phyloP scores from a whole-genome alignment of 2,888 invertebrate genomes.

The Candidula unifasciata region DNA sequence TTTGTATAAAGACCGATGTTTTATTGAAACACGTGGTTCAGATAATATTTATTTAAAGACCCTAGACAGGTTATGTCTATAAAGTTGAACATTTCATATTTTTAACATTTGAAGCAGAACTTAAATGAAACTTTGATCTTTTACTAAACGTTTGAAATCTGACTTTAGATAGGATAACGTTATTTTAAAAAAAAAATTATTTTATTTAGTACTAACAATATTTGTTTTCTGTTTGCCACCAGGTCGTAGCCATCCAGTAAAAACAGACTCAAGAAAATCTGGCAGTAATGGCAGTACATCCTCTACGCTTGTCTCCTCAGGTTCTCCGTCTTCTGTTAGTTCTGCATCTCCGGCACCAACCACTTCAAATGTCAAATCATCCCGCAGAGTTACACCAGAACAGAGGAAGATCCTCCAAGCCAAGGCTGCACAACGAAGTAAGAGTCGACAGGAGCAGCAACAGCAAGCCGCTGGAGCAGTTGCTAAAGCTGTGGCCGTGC shows the following conservation, averaged over 20 bases:
- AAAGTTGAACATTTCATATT: too few relatives aligned
- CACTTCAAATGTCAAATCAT: constrained; percentile 18
- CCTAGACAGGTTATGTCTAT: too few relatives aligned
- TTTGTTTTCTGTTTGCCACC: constrained; percentile 5
- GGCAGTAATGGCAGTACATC: constrained; percentile 1
- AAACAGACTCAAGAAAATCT: constrained; percentile 49
- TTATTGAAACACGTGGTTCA: too few relatives aligned
- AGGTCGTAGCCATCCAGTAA: constrained; percentile 70
- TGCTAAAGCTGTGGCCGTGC: background rate
- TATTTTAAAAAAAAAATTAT: too few relatives aligned
- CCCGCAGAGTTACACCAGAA: constrained; percentile 55
- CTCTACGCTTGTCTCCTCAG: constrained; percentile 27
- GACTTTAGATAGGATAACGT: too few relatives aligned
- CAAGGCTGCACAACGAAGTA: constrained; percentile 54
- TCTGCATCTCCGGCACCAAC: constrained; percentile 17
- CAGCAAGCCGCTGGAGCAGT: constrained; percentile 26
- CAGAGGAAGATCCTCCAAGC: constrained; percentile 53
- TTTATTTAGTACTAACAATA: too few relatives aligned
- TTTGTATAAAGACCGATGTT: too few relatives aligned
- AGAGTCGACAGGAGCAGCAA: constrained; percentile 49
- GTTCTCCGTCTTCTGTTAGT: constrained; percentile 9
- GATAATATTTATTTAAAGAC: too few relatives aligned
- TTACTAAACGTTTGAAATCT: too few relatives aligned
- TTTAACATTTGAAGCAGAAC: too few relatives aligned
- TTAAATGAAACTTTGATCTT: too few relatives aligned